Percentiles rank a stretch among this genome's conserved stretches.
These are phyloP conservation scores for Hemicordylus capensis DNA, from an alignment of 2,113 vertebrate genomes.

Conservation along the genomic window DNA sequence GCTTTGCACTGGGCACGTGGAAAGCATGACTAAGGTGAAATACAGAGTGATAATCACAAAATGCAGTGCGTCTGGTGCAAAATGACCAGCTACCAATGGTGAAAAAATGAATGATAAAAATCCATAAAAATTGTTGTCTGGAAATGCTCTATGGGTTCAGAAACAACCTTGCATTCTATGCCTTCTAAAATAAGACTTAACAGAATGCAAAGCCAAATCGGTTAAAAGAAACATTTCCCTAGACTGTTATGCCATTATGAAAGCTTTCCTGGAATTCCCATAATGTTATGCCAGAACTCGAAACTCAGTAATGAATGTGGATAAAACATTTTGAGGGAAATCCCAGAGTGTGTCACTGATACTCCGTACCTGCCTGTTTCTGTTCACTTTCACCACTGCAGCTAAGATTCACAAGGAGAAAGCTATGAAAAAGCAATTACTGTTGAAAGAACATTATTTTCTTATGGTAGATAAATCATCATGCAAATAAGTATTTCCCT, in stretches of 20 bases:
- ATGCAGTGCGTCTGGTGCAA: not conserved
- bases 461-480: slow-evolving; percentile 1
- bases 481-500: slow-evolving; percentile 17
- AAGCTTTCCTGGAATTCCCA: not conserved
- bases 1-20: not conserved
- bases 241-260: slow-evolving; percentile 16
- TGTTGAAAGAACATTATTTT: slow-evolving; percentile 23
- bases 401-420: slow-evolving; percentile 16
- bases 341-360: not conserved
- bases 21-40: not conserved
- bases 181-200: slow-evolving; percentile 61
- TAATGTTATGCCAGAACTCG: not conserved
- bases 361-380: not conserved
- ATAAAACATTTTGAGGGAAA: not conserved
- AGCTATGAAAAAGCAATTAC: not conserved
- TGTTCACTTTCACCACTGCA: not conserved
- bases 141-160: slow-evolving; percentile 37
- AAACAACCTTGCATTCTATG: slow-evolving; percentile 40
- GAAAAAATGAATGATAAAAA: not conserved
- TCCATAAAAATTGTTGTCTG: not conserved
- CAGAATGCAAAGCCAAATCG: slow-evolving; percentile 45
- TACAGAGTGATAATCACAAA: not conserved
- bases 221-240: slow-evolving; percentile 50
- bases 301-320: not conserved
- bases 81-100: not conserved